Evolutionary conservation across 2,113 vertebrate genomes (phyloP), one percentile per base, ranked within the genome.

Genomic region (Lutjanus erythropterus): DNA sequence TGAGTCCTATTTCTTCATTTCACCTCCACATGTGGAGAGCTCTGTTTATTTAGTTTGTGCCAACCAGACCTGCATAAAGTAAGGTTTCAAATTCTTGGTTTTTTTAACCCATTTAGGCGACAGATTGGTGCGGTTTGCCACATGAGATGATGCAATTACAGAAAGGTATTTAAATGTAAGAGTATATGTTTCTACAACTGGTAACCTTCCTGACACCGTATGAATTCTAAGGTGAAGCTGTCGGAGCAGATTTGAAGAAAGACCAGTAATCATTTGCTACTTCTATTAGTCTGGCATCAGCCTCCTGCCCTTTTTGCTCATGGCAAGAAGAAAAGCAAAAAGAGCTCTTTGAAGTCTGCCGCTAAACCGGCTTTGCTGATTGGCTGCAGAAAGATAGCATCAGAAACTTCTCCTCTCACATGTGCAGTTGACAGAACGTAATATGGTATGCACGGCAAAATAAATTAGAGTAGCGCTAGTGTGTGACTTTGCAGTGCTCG

Each of bases 1-100:
- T 39, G 8, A 83, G 68, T 79, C 35, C 61, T 58, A 74, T 80
- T 76, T 55, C 78, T 88, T 67, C 14, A 66, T 56, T 71, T 72
- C 53, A 56, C 72, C 44, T 71, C 62, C 60, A 41, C 77, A 56
- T 79, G 46, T 61, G 52, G n/a, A 21, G 14, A 7, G 18, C 46
- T 52, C 9, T 82, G 85, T 89, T 89, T 86, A 67, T 91, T 86
- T 62, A 78, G 73, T 80, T 65, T 81, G 65, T 83, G 55, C 80
- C 77, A 82, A 6, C 16, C 79, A 77, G 80, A 49, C 47, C 19
- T 21, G 74, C 10, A 37, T 19, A 55, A 75, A 58, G 62, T 6
- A 6, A 7, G 46, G 37, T 18, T 80, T 80, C 56, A 73, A 2
- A 64, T 75, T 80, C 35, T 75, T 25, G 49, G 15, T 25, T 83